phyloP scores from a whole-genome alignment of 2,888 invertebrate species.

The Branchellion lobata region DNA sequence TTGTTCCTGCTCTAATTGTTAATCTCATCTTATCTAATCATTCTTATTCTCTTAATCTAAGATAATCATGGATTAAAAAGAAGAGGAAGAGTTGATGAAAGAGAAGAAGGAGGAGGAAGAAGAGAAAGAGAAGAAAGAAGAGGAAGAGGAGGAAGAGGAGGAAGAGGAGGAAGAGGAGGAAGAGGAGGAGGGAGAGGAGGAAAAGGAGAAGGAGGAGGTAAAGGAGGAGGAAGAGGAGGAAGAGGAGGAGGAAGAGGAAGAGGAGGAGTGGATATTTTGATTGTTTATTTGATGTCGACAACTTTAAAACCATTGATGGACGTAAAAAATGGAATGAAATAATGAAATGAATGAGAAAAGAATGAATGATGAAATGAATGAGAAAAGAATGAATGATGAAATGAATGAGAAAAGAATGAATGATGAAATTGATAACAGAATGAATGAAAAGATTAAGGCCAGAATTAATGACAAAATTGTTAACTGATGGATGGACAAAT shows the following conservation, averaged over 20 bases:
- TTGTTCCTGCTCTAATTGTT: neutral
- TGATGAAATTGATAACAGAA: neutral
- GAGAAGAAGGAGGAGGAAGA: conserved; percentile 13
- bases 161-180: conserved; percentile 14
- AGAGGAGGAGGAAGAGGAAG: neutral
- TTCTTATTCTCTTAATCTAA: neutral
- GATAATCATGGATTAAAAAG: neutral
- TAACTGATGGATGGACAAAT: too few relatives aligned
- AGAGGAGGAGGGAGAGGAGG: conserved; percentile 11
- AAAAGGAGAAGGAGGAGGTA: too few relatives aligned
- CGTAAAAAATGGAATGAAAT: too few relatives aligned
- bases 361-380: too few relatives aligned
- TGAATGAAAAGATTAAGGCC: neutral
- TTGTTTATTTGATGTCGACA: too few relatives aligned
- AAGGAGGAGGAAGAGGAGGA: too few relatives aligned
- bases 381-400: neutral
- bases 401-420: neutral
- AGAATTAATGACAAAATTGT: neutral
- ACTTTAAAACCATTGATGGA: too few relatives aligned
- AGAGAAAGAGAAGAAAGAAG: neutral
- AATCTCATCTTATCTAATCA: neutral
- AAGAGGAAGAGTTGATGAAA: too few relatives aligned
- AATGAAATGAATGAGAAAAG: too few relatives aligned
- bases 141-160: neutral
- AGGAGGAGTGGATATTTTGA: too few relatives aligned